These are phyloP conservation scores for Antechinus flavipes DNA, from an alignment of 2,113 vertebrate genomes.

Conservation along the genomic window DNA sequence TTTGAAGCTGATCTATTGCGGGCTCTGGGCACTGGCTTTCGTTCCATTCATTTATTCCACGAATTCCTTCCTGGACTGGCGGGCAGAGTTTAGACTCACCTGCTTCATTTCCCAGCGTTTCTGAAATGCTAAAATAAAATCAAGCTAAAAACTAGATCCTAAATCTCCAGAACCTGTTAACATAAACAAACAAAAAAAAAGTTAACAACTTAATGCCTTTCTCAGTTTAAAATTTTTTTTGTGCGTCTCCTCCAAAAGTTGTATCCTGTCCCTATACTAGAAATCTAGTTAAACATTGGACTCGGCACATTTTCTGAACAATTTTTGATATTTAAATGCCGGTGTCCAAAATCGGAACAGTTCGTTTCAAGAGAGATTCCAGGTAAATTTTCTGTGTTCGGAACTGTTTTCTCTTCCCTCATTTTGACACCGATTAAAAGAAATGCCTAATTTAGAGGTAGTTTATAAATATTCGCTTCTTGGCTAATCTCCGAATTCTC, in stretches of 20 bases:
- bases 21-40: background rate
- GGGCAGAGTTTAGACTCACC: background rate
- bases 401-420: slow-evolving; percentile 7
- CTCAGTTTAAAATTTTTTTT: slow-evolving; percentile 36
- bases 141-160: slow-evolving; percentile 50
- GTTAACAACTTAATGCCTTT: slow-evolving; percentile 42
- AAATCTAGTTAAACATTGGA: slow-evolving; percentile 30
- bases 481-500: slow-evolving; percentile 44
- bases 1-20: background rate
- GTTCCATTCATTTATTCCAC: slow-evolving; percentile 21
- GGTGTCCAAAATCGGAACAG: slow-evolving; percentile 42
- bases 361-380: slow-evolving; percentile 16
- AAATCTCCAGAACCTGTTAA: slow-evolving; percentile 17
- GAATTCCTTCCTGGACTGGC: background rate
- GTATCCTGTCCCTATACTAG: slow-evolving; percentile 26
- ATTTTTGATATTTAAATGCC: slow-evolving; percentile 23
- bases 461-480: slow-evolving; percentile 26
- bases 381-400: slow-evolving; percentile 51
- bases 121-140: slow-evolving; percentile 27
- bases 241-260: background rate
- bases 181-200: slow-evolving; percentile 4
- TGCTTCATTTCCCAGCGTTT: slow-evolving; percentile 22
- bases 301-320: slow-evolving; percentile 39
- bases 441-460: slow-evolving; percentile 19
- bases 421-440: slow-evolving; percentile 33